Conservation (phyloP, 2,113 vertebrate species). For the Chroicocephalus ridibundus region DNA sequence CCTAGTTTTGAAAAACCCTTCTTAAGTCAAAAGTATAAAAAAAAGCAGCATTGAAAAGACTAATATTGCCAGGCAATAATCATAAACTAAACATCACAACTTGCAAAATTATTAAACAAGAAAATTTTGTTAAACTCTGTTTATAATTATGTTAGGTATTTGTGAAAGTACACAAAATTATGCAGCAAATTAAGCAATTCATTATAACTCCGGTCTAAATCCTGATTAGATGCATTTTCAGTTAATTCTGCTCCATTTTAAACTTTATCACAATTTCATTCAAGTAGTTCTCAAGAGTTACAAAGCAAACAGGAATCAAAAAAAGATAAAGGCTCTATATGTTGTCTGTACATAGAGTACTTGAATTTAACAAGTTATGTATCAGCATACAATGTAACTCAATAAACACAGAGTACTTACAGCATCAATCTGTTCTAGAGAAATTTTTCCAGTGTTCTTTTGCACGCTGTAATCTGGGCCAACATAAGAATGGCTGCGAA, state of each 20-base stretch:
- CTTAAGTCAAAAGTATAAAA: neutral
- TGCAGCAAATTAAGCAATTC: neutral
- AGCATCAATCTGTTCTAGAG: conserved; percentile 91
- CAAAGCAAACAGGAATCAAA: neutral
- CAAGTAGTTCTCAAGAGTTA: neutral
- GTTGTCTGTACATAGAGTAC: neutral
- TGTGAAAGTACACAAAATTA: neutral
- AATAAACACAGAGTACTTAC: conserved; percentile 75
- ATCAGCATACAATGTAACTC: neutral
- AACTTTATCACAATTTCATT: neutral
- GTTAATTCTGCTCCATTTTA: neutral
- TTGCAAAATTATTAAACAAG: neutral
- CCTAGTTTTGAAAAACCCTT: neutral
- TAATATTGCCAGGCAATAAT: neutral
- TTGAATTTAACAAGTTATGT: neutral
- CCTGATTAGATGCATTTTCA: neutral
- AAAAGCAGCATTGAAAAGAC: neutral
- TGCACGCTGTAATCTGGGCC: conserved; percentile 94
- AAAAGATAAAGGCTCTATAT: neutral
- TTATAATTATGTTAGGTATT: neutral
- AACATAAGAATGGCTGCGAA: conserved; percentile 88
- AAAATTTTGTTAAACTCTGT: neutral
- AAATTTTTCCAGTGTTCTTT: conserved; percentile 89
- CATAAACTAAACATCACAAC: neutral
- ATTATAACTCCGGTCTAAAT: neutral